A percentile compares a stretch with the other conserved stretches of the same genome.
These are phyloP conservation scores for Eupithecia insigniata DNA, from an alignment of 2,888 invertebrate species.

Conservation along the genomic window DNA sequence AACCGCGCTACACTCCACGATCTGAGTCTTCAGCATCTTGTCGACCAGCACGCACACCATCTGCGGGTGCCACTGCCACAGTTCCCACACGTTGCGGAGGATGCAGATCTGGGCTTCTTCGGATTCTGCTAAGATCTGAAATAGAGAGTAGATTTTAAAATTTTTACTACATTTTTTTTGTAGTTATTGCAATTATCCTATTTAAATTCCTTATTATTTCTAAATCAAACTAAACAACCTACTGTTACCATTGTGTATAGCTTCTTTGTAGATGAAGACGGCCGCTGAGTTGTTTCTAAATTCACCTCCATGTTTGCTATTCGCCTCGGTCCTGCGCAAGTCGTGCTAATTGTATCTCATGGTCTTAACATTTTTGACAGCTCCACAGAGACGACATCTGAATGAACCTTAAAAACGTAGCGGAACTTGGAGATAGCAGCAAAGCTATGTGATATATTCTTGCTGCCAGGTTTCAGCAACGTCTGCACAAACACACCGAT, in stretches of 20 bases:
- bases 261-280: too few relatives aligned
- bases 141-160: not conserved
- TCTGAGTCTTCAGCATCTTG: conserved; percentile 98
- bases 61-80: conserved; percentile 98
- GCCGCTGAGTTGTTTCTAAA: too few relatives aligned
- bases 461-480: conserved; percentile 95
- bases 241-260: too few relatives aligned
- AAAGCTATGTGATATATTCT: conserved; percentile 99
- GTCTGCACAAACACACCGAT: conserved; percentile 99
- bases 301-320: too few relatives aligned
- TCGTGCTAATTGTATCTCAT: too few relatives aligned
- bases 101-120: conserved; percentile 98
- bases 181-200: too few relatives aligned
- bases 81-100: conserved; percentile 94
- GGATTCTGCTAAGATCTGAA: conserved; percentile 93
- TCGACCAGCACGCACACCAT: conserved; percentile 98
- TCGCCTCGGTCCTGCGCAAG: too few relatives aligned
- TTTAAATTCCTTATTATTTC: too few relatives aligned
- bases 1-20: conserved; percentile 98
- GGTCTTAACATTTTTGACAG: too few relatives aligned
- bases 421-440: conserved; percentile 99
- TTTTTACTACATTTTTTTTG: too few relatives aligned
- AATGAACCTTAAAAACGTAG: conserved; percentile 95
- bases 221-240: too few relatives aligned
- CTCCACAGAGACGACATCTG: too few relatives aligned